Evolutionary conservation across 1,140 invertebrate species (phyloP).

Genomic region (Episyrphus balteatus): DNA sequence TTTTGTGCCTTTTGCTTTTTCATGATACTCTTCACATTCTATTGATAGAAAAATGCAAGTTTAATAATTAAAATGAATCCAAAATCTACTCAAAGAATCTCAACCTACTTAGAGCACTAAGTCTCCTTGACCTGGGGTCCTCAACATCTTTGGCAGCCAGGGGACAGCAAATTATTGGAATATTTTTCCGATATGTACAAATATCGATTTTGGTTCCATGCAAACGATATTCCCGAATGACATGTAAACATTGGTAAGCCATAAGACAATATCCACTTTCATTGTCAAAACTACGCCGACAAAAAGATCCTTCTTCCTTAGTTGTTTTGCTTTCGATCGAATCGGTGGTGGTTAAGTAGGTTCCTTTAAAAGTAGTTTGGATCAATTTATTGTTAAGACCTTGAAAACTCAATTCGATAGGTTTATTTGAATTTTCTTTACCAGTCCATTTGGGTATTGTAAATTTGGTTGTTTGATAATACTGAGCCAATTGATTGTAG

Average conservation of each 20-base stretch:
- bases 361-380: neutral
- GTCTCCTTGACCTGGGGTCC: constrained; percentile 11
- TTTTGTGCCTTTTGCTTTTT: constrained; percentile 12
- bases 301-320: constrained; percentile 23
- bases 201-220: constrained; percentile 28
- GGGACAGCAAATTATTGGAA: constrained; percentile 32
- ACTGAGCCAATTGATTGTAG: constrained; percentile 2
- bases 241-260: constrained; percentile 29
- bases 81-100: neutral
- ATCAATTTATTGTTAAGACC: neutral
- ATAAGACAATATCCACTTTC: constrained; percentile 30
- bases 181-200: constrained; percentile 25
- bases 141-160: constrained; percentile 25
- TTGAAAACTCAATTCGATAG: neutral
- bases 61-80: neutral
- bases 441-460: constrained; percentile 2
- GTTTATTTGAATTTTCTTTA: neutral
- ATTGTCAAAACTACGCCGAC: constrained; percentile 29
- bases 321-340: neutral
- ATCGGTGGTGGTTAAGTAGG: neutral
- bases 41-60: neutral
- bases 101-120: constrained; percentile 24
- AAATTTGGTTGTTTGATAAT: constrained; percentile 6
- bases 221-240: constrained; percentile 26
- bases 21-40: constrained; percentile 33